A percentile compares a stretch with the other conserved stretches of the same genome.
Evolutionary conservation across 35 echinoderm and acorn worm genomes (phyloP).

Genomic region (Ptychodera flava): DNA sequence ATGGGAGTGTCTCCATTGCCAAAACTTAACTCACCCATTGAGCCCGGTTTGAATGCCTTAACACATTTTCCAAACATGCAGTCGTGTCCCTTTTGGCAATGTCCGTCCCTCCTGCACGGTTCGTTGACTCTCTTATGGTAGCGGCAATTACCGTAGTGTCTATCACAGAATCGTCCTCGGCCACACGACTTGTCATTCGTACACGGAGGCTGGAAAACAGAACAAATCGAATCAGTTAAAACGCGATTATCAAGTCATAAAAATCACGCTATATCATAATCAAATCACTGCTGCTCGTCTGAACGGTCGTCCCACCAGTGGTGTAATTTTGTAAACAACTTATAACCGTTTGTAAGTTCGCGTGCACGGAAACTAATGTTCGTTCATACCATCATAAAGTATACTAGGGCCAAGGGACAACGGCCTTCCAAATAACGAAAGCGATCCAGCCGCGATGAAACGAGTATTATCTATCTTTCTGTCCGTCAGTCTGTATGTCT

Average conservation of each 20-base stretch:
- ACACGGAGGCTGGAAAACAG: conserved; percentile 30
- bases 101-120: conserved; percentile 77
- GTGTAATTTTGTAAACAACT: not conserved
- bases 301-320: no score
- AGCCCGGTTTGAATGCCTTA: conserved; percentile 30
- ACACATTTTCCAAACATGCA: conserved; percentile 82
- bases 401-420: not conserved
- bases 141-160: conserved; percentile 76
- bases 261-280: no score
- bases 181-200: conserved; percentile 71
- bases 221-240: no score
- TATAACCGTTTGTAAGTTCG: not conserved
- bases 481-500: not conserved
- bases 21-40: conserved; percentile 47
- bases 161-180: conserved; percentile 63
- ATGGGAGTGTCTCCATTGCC: no score
- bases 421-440: not conserved
- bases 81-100: conserved; percentile 65
- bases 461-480: not conserved
- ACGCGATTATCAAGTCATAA: no score
- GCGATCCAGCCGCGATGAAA: not conserved
- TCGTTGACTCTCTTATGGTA: conserved; percentile 38
- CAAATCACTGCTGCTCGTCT: no score
- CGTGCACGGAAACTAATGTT: not conserved
- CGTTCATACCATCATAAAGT: not conserved